Evolutionary conservation across 2,113 vertebrate species (phyloP).

Genomic region (Oncorhynchus masou): DNA sequence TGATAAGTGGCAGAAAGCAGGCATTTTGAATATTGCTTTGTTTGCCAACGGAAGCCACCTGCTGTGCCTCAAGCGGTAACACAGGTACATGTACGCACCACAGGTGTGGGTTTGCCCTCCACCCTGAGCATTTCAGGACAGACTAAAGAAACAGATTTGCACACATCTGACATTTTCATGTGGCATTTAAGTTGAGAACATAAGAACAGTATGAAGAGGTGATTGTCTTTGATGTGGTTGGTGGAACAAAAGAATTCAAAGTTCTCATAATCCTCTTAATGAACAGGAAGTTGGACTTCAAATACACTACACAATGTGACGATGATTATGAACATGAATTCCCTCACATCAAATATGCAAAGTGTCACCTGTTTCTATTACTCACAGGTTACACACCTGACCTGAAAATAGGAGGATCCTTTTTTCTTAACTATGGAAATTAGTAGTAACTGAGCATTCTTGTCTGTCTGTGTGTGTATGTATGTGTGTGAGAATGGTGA

Average conservation of each 20-base stretch:
- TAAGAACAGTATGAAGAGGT: not conserved
- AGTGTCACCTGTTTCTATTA: conserved; percentile 45
- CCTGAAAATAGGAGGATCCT: conserved; percentile 16
- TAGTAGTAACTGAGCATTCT: conserved; percentile 24
- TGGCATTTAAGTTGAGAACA: not conserved
- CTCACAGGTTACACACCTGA: conserved; percentile 28
- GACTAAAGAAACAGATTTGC: conserved; percentile 9
- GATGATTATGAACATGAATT: conserved; percentile 14
- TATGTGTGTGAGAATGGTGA: conserved; percentile 2
- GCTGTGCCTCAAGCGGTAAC: not conserved
- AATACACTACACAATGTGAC: not conserved
- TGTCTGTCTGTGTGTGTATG: conserved; percentile 22
- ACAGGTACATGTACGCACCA: not conserved
- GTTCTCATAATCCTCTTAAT: conserved; percentile 16
- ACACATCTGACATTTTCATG: conserved; percentile 17
- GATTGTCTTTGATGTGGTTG: not conserved
- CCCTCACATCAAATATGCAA: conserved; percentile 59
- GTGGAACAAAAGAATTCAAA: conserved; percentile 11
- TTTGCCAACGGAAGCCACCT: conserved; percentile 11
- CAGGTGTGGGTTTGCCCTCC: not conserved
- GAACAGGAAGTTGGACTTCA: conserved; percentile 5
- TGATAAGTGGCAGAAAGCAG: not conserved
- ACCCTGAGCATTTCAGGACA: conserved; percentile 6
- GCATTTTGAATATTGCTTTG: not conserved
- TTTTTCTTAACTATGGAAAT: conserved; percentile 42